Base-by-base conservation (phyloP, 2,888 invertebrate genomes). In the Eumacrocentrus americanus region DNA sequence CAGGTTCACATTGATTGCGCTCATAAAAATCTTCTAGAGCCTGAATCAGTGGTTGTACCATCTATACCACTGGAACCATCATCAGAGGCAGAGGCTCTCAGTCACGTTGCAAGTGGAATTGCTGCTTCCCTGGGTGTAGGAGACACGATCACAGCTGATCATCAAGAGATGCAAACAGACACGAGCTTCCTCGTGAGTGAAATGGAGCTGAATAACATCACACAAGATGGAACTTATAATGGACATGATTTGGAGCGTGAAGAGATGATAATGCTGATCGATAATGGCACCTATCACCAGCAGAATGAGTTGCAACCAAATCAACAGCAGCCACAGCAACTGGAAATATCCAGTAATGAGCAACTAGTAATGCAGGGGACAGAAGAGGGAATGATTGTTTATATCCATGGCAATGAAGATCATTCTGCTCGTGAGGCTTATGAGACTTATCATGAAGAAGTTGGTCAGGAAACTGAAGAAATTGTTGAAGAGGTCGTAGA, bases 101-200 rank as follows among this genome's bases (percentile, higher is more conserved):
- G 81, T 53, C 84, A 84, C 64, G 85, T 87, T 0, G 84, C 85
- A 0, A 83, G 84, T 42, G 85, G 85, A 1, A 84, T 88, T 60
- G 85, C 85, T 0, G 82, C 86, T 0, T 85, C 86, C 58, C 74
- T 86, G 6, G 83, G 84, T 18, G 78, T 87, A 51, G 84, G 83
- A n/a, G 83, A 83, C 69, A 77, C 78, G 46, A 80, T 83, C n/a
- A 83, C 87, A 42, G 81, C 87, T 61, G 87, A 88, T 69, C 85
- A 88, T 42, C 83, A 83, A 70, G 74, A 76, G 5, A 70, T 66
- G 4, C 59, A 70, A 1, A 65, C 68, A 2, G 70, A 59, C 1
- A 69, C 72, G 3, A 20, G 67, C 1, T 76, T 76, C 7, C 72
- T 80, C 3, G 70, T 76, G 16, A 62, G 60, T 14, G 67, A 58